These are phyloP conservation scores for Halcyon smyrnensis DNA, from an alignment of 2,797 vertebrate species.

Conservation along the genomic window DNA sequence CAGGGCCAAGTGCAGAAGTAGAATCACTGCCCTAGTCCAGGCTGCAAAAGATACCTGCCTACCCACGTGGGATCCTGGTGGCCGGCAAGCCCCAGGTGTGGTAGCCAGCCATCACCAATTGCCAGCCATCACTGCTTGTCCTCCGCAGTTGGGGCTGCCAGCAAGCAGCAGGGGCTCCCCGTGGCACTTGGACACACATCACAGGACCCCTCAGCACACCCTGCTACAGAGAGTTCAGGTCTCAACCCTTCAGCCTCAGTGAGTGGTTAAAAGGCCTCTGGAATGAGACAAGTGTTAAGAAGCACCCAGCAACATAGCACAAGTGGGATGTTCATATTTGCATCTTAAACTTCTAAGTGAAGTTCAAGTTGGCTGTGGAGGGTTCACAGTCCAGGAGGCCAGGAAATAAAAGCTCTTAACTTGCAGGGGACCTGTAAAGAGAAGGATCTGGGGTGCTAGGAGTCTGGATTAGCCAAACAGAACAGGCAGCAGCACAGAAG, in stretches of 20 bases:
- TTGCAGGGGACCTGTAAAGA: background rate
- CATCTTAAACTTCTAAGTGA: background rate
- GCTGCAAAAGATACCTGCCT: background rate
- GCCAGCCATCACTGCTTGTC: background rate
- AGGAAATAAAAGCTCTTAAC: background rate
- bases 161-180: background rate
- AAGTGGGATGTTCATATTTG: background rate
- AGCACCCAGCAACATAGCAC: background rate
- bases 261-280: background rate
- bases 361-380: background rate
- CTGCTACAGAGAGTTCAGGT: background rate
- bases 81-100: rapidly evolving
- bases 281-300: background rate
- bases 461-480: background rate
- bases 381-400: background rate
- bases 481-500: background rate
- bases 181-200: rapidly evolving
- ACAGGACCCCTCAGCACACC: rapidly evolving
- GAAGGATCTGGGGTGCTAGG: background rate
- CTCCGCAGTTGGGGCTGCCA: rapidly evolving
- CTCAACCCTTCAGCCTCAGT: background rate
- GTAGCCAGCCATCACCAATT: background rate
- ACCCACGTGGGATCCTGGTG: background rate
- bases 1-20: too few relatives aligned
- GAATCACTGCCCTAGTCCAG: background rate